These are phyloP conservation scores for Myotis daubentonii DNA, from an alignment of 2,797 vertebrate species.

Conservation along the genomic window DNA sequence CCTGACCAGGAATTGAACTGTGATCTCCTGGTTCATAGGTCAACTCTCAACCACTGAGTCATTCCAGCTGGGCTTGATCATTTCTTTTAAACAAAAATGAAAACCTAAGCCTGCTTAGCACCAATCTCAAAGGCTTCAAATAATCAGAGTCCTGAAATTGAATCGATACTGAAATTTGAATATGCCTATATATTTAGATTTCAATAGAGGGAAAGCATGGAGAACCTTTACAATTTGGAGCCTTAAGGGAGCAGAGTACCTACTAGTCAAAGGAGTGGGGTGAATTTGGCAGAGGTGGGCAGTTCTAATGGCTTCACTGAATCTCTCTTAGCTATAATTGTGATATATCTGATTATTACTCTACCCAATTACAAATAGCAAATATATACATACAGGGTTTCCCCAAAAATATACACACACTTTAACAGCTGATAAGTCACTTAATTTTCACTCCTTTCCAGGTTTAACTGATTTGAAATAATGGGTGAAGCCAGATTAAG, in stretches of 20 bases:
- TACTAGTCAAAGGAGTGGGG: background rate
- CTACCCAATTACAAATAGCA: background rate
- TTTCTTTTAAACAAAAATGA: constrained; percentile 1
- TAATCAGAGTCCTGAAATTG: background rate
- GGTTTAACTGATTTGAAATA: too few relatives aligned
- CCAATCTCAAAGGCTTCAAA: background rate
- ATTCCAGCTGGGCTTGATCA: background rate
- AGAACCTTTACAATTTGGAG: background rate
- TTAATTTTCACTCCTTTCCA: too few relatives aligned
- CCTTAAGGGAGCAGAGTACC: background rate
- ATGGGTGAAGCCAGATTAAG: too few relatives aligned
- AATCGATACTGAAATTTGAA: background rate
- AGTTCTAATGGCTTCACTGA: background rate
- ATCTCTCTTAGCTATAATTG: background rate
- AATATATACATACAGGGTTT: background rate
- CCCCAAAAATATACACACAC: too few relatives aligned
- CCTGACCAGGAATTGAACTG: too few relatives aligned
- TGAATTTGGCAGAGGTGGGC: background rate
- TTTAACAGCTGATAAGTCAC: too few relatives aligned
- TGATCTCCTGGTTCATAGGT: too few relatives aligned
- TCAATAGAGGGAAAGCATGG: background rate
- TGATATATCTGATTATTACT: background rate
- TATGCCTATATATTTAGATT: background rate
- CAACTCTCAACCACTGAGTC: too few relatives aligned
- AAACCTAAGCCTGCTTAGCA: background rate